Base-by-base conservation (phyloP, 2,113 vertebrate species). In the Tachysurus vachellii region DNA sequence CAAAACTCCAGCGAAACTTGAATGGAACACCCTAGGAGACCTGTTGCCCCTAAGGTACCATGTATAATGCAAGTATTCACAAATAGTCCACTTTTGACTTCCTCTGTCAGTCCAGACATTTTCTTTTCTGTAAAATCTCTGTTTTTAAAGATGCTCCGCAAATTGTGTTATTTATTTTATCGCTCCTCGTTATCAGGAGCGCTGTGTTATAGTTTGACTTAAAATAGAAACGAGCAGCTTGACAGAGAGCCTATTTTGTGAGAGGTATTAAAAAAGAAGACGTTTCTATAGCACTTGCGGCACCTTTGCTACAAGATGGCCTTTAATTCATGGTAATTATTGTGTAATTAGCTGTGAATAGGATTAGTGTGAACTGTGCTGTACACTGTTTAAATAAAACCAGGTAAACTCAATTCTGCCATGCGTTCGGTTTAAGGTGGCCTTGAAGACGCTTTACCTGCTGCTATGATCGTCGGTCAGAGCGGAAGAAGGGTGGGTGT, bases 311-410 rank as follows among this genome's bases (percentile, higher is more conserved):
- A 80, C 47, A 80, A 80, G 89, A 88, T 83, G 83, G 42, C 70
- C 54, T 88, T 87, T 87, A 85, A 86, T 87, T 19, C 16, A 31
- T 42, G n/a, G 75, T 76, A 77, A 82, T 88, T 87, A 75, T 83
- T 70, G 83, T 9, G 56, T 61, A 82, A 81, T 86, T 87, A 87
- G 61, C 50, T 82, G 62, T 87, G 71, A 90, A 85, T 73, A 54
- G 85, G 70, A 88, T 83, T 85, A 31, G n/a, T 54, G 14, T 70
- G 71, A 68, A 82, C 31, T 47, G 13, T 21, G 26, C 79, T 42
- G 80, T 61, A 42, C 31, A 21, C n/a, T 36, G 54, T 54, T 86
- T 10, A 28, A 64, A 82, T 75, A 50, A 61, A 50, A 28, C 82
- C 61, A 71, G 85, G 50, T 36, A 10, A 61, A 83, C 85, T 85